These are phyloP conservation scores for Spisula subtruncata DNA, from an alignment of 2,888 invertebrate genomes.

Conservation along the genomic window DNA sequence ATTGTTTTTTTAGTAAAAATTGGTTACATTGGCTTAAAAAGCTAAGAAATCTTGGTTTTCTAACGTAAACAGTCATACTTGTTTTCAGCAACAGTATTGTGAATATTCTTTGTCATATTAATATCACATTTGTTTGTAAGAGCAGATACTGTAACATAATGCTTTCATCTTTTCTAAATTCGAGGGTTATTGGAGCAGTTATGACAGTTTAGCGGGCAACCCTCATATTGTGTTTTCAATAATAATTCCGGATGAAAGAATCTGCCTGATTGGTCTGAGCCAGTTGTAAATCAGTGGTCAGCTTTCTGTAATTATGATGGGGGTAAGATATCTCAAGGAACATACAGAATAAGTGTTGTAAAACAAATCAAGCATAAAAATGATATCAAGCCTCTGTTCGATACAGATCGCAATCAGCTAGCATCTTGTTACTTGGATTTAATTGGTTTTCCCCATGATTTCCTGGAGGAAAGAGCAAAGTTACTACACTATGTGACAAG, in stretches of 20 bases:
- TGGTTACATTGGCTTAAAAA: too few species aligned
- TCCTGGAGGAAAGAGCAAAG: neutral
- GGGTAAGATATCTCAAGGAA: constrained; percentile 1
- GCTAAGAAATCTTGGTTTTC: too few species aligned
- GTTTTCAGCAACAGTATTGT: too few species aligned
- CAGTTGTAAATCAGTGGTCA: neutral
- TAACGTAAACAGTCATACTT: too few species aligned
- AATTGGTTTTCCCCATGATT: constrained; percentile 36
- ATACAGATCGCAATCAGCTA: neutral
- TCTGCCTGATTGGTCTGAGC: neutral
- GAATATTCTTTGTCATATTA: too few species aligned
- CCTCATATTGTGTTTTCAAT: neutral
- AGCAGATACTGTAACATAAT: too few species aligned
- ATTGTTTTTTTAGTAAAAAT: neutral
- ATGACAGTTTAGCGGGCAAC: too few species aligned
- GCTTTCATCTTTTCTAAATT: too few species aligned
- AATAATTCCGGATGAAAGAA: neutral
- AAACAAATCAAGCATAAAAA: neutral
- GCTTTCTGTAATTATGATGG: neutral
- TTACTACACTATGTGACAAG: neutral
- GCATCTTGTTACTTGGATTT: constrained; percentile 30
- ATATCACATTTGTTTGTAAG: too few species aligned
- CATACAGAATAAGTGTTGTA: constrained; percentile 4
- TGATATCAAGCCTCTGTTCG: constrained; percentile 24
- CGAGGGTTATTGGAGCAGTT: too few species aligned